phyloP scores from a whole-genome alignment of 2,113 vertebrate genomes.

The Coracopsis vasa region DNA sequence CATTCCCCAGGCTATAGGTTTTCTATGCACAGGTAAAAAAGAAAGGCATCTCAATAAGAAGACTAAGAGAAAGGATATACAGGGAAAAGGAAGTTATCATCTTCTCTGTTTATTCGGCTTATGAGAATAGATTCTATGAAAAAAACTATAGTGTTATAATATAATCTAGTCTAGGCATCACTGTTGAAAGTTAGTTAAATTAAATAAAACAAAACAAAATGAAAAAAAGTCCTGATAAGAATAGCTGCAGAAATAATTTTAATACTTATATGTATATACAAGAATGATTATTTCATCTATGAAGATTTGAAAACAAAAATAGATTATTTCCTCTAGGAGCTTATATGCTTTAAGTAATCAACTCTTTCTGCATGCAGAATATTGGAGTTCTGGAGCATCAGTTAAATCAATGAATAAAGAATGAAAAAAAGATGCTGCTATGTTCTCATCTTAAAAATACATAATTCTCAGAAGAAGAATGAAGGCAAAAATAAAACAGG shows the following conservation, averaged over 20 bases:
- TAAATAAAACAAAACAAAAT: neutral
- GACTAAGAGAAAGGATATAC: neutral
- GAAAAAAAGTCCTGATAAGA: neutral
- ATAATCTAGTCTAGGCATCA: neutral
- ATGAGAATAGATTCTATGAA: neutral
- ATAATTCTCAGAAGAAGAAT: neutral
- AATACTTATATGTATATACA: neutral
- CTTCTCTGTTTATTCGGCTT: neutral
- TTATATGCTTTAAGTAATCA: neutral
- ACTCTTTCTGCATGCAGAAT: neutral
- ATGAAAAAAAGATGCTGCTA: neutral
- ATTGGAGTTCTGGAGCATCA: neutral
- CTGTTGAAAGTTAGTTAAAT: neutral
- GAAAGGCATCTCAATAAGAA: neutral
- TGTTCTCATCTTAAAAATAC: neutral
- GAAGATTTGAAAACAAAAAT: neutral
- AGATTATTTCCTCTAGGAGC: neutral
- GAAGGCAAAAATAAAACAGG: neutral
- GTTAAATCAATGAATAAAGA: neutral
- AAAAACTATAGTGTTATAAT: neutral
- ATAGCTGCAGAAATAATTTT: neutral
- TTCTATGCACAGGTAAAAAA: neutral
- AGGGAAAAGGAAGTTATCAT: neutral
- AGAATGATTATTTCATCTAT: neutral
- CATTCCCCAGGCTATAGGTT: neutral